Conservation (phyloP, 2,113 vertebrate species). For the Okapia johnstoni region DNA sequence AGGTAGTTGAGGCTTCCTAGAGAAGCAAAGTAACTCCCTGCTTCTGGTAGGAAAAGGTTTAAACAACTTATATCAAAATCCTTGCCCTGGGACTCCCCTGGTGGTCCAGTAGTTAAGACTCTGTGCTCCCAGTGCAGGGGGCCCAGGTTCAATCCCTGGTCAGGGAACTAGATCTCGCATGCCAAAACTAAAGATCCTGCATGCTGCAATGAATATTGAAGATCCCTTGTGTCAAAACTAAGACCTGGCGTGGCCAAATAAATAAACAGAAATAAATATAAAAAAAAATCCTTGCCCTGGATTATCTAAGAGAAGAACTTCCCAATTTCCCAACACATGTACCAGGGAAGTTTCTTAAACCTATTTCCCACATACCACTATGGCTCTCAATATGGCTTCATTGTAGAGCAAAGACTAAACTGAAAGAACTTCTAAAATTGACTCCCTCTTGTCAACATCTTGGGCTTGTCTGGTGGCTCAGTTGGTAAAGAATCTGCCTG, state of each 20-base stretch:
- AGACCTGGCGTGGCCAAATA: neutral
- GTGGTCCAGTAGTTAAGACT: neutral
- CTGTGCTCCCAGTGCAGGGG: neutral
- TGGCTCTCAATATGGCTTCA: neutral
- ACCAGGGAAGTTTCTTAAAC: neutral
- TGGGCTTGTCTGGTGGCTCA: neutral
- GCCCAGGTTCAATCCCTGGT: neutral
- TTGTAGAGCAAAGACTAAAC: neutral
- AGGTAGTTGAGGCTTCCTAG: neutral
- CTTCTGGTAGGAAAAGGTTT: neutral
- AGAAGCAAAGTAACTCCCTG: neutral
- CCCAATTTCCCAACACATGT: neutral
- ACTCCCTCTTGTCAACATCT: neutral
- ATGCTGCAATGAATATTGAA: neutral
- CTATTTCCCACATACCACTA: neutral
- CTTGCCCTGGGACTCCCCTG: neutral
- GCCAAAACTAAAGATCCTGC: neutral
- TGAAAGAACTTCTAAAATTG: neutral
- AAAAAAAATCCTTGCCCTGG: neutral
- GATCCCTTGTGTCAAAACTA: neutral
- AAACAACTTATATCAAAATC: neutral
- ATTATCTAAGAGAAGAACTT: neutral
- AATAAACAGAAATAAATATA: neutral
- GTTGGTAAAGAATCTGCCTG: neutral
- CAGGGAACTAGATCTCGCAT: neutral